Evolutionary conservation across 2,113 vertebrate genomes (phyloP).

Genomic region (Numida meleagris): DNA sequence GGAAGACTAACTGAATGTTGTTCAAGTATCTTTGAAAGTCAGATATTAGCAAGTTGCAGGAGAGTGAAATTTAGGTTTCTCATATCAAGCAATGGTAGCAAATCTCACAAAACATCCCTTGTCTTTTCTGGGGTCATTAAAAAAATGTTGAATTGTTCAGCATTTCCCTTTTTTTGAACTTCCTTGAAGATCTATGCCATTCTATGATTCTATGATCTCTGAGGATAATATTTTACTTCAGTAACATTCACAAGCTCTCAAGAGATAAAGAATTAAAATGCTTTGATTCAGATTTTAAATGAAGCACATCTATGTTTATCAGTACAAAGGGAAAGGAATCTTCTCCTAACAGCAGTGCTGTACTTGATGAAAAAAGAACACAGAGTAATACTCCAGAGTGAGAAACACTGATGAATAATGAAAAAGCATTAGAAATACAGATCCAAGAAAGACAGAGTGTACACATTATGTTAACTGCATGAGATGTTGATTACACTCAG

Average conservation of each 20-base stretch:
- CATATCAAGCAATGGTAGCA: not conserved
- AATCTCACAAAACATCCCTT: not conserved
- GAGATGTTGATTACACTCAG: not conserved
- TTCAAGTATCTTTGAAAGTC: not conserved
- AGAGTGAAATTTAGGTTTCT: not conserved
- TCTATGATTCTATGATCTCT: too few species aligned
- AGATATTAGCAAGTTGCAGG: not conserved
- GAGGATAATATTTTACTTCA: not conserved
- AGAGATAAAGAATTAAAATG: not conserved
- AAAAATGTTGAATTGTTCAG: not conserved
- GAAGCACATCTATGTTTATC: not conserved
- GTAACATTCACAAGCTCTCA: not conserved
- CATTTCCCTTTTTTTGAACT: not conserved
- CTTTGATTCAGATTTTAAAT: constrained; percentile 29
- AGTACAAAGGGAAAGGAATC: not conserved
- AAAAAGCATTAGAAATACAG: not conserved
- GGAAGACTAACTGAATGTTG: not conserved
- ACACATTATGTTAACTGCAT: not conserved
- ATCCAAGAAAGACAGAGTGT: not conserved
- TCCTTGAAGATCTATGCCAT: not conserved
- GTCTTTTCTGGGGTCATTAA: not conserved
- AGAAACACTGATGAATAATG: not conserved
- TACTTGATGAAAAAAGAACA: not conserved
- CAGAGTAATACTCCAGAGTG: not conserved
- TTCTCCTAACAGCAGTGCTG: not conserved